Base-by-base conservation (phyloP, 2,888 invertebrate genomes). In the Proisotoma minuta region DNA sequence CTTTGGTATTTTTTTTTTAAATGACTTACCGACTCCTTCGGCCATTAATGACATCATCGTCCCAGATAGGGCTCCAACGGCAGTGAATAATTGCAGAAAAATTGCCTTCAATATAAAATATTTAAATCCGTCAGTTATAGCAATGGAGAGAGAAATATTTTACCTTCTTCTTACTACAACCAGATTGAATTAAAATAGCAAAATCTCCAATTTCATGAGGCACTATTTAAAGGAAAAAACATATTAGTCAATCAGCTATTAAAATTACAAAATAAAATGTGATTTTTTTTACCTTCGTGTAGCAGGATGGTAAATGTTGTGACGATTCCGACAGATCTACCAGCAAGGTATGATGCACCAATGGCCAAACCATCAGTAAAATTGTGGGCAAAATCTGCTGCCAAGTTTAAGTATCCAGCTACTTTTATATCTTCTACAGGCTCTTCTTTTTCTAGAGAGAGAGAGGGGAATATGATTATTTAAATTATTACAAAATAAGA, bases 161-260 rank as follows among this genome's bases (percentile, higher is more conserved):
- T 75, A 85, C 86, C 81, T 95, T 95, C 76, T 82, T 87, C 73
- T 91, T 86, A 8, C 89, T 88, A 77, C 95, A 97, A 24, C 99
- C 99, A 51, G 97, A 96, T 78, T 98, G 96, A 60, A 99, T 87
- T 59, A 99, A 84, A 78, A 99, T 98, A 15, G 99, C 99, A 82
- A 96, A 99, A 79, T 99, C 99, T 40, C 99, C 99, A 77, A 99
- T 97, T 81, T 99, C 99, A 81, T 99, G 99, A 34, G 99, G 99
- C 68, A 99, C 73, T n/a, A n/a, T n/a, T 62, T 34, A 2, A 58
- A 43, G 29, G 22, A 20, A 28, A 22, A 24, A 27, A 52, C 28
- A 3, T 5, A 15, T 15, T n/a, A 15, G n/a, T n/a, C n/a, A n/a
- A n/a, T n/a, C n/a, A n/a, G n/a, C n/a, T n/a, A n/a, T n/a, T n/a